A percentile compares a stretch with the other conserved stretches of the same genome.
These are phyloP conservation scores for Mastacembelus armatus DNA, from an alignment of 2,797 vertebrate species.

Conservation along the genomic window DNA sequence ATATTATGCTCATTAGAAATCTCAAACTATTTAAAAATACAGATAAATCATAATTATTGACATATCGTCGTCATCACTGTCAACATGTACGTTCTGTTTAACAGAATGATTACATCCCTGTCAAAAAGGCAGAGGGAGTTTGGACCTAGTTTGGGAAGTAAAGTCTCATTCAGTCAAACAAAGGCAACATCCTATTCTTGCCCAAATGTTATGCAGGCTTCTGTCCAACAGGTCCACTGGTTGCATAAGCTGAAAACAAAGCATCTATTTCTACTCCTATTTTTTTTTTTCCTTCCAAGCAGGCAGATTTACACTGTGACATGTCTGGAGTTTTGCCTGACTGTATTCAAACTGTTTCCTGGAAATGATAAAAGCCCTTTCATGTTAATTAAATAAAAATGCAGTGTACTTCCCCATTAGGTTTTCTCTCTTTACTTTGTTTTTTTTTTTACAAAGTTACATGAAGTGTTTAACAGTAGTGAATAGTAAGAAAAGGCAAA, in stretches of 20 bases:
- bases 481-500: constrained; percentile 35
- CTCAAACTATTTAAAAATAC: not conserved
- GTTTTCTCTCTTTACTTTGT: not conserved
- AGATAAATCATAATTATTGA: not conserved
- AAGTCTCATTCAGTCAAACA: constrained; percentile 53
- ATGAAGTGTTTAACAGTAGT: constrained; percentile 59
- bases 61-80: not conserved
- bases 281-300: constrained; percentile 39
- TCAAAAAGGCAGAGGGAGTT: constrained; percentile 27
- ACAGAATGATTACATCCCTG: too few relatives aligned
- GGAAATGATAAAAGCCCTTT: constrained; percentile 68
- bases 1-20: not conserved
- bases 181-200: constrained; percentile 75
- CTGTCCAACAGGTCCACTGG: constrained; percentile 79
- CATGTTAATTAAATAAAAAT: constrained; percentile 33
- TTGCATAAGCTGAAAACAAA: constrained; percentile 79
- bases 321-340: constrained; percentile 70
- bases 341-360: constrained; percentile 72
- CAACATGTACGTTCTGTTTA: not conserved
- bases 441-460: not conserved
- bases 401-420: too few relatives aligned
- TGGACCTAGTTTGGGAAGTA: constrained; percentile 42
- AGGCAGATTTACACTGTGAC: constrained; percentile 74
- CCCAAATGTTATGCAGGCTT: constrained; percentile 76
- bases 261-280: constrained; percentile 69